Percentiles rank a stretch among this genome's conserved stretches.
Conservation (phyloP, 1,140 invertebrate genomes). For the honey bee (Apis mellifera) region Amel_HAv3.1 CM009932.2:10258001-10258500, state of each 20-base stretch:
- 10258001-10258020: too few species aligned
- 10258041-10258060: not conserved
- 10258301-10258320: constrained; percentile 49
- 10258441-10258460: not conserved
- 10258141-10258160: constrained; percentile 14
- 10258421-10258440: not conserved
- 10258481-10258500: too few species aligned
- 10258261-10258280: constrained; percentile 34
- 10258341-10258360: constrained; percentile 41
- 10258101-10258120: not conserved
- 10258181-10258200: not conserved
- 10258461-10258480: not conserved
- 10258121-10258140: constrained; percentile 7
- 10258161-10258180: not conserved
- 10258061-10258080: not conserved
- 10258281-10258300: constrained; percentile 42
- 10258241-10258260: constrained; percentile 2
- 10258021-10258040: too few species aligned
- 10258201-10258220: not conserved
- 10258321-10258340: constrained; percentile 29
- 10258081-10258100: not conserved
- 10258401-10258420: not conserved
- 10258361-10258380: constrained; percentile 25
- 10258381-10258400: constrained; percentile 11
- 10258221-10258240: constrained; percentile 7